Percentiles rank a stretch among this genome's conserved stretches.
Evolutionary conservation across 2,113 vertebrate genomes (phyloP).

Genomic region (Bagarius yarrelli): DNA sequence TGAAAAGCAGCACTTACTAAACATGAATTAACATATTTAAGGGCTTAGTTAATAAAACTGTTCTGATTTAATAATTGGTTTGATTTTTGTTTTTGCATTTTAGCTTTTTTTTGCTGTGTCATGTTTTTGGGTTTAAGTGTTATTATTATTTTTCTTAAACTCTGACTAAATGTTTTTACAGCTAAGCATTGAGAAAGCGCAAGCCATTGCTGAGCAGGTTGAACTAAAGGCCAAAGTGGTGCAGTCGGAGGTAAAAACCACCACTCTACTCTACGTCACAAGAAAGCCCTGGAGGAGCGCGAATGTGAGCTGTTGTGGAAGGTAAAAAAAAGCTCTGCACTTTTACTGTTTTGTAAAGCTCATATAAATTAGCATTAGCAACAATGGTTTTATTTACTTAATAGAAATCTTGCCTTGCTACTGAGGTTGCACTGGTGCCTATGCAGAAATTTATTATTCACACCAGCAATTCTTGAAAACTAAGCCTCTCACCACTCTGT

Average conservation of each 20-base stretch:
- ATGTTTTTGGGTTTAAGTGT: neutral
- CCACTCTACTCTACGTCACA: slow-evolving; percentile 88
- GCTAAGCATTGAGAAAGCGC: slow-evolving; percentile 96
- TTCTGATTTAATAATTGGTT: neutral
- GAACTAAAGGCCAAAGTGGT: slow-evolving; percentile 96
- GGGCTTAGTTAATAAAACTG: neutral
- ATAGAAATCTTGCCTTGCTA: slow-evolving; percentile 9
- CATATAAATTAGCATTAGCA: slow-evolving; percentile 19
- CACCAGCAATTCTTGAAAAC: neutral
- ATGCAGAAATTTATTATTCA: neutral
- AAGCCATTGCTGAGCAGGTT: slow-evolving; percentile 96
- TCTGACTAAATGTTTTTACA: slow-evolving; percentile 55
- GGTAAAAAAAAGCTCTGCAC: slow-evolving; percentile 67
- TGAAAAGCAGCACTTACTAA: neutral
- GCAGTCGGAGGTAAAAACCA: slow-evolving; percentile 94
- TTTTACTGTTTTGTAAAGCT: neutral
- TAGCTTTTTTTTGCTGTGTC: neutral
- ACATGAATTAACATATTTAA: neutral
- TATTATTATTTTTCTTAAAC: neutral
- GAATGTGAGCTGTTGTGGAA: slow-evolving; percentile 98
- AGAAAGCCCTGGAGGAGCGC: slow-evolving; percentile 93
- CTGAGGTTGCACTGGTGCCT: neutral
- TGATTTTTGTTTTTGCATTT: neutral
- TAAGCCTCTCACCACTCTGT: neutral
- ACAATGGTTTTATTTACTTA: slow-evolving; percentile 14